Base-by-base conservation (phyloP, 2,113 vertebrate species). In the Ictidomys tridecemlineatus region DNA sequence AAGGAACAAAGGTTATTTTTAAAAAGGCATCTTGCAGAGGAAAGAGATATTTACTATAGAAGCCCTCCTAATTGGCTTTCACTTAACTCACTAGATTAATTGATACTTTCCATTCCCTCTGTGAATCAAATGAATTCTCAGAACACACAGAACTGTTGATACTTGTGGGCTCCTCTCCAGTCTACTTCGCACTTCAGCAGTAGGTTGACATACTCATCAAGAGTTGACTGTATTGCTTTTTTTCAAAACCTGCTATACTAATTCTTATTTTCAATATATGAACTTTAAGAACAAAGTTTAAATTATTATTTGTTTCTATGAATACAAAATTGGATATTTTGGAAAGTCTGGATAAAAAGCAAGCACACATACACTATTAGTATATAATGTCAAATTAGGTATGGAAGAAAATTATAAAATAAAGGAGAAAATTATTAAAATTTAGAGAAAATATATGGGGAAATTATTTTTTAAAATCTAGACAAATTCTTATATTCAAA, bases 361-460 rank as follows among this genome's bases (percentile, higher is more conserved):
- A 53, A n/a, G 32, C 77, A n/a, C 39, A 45, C 69, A 77, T 5
- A 65, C 17, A 53, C 12, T 32, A 80, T 32, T n/a, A 8, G 24
- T 18, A 83, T 24, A 93, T 8, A 85, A 16, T 42, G 22, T 89
- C 77, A 92, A 87, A 89, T 51, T 86, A 51, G 14, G 16, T 56
- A 22, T n/a, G 26, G 48, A 53, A 84, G 28, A 96, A 97, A 67
- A n/a, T 14, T 77, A 11, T 39, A 90, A 90, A 85, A 96, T 77
- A 90, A 24, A 73, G 34, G 45, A 67, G 72, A 73, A 91, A 89
- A 78, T 61, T 37, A 69, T 80, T 70, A 88, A 83, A 89, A 80
- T 73, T 61, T 28, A 93, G 42, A 80, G 10, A 80, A 93, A 92
- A 67, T 67, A 86, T 56, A 28, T 37, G 26, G 39, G 61, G 48